Evolutionary conservation across 1,140 invertebrate species (phyloP).

Genomic region (Charaxes varanes): DNA sequence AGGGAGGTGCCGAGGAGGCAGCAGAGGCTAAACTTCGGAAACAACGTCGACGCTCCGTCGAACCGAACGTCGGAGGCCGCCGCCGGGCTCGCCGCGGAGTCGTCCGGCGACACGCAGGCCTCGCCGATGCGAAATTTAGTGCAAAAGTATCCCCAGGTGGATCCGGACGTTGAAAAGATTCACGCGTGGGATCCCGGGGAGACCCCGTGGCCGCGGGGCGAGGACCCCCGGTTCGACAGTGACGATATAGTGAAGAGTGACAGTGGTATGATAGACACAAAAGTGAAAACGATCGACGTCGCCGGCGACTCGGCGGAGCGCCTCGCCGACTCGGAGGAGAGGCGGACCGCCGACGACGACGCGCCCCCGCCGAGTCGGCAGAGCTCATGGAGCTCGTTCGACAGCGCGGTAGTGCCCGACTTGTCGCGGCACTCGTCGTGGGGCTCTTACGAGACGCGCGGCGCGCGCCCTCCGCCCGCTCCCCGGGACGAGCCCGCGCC

Average conservation of each 20-base stretch:
- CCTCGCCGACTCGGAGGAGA: constrained; percentile 83
- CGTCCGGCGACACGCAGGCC: constrained; percentile 22
- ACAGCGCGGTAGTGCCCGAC: constrained; percentile 82
- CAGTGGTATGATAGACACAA: constrained; percentile 67
- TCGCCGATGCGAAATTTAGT: constrained; percentile 34
- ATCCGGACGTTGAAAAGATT: constrained; percentile 70
- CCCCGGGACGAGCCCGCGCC: constrained; percentile 34
- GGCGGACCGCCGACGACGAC: constrained; percentile 70
- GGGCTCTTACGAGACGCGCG: constrained; percentile 82
- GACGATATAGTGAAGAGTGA: constrained; percentile 74
- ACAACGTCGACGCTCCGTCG: constrained; percentile 25
- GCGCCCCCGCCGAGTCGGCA: constrained; percentile 76
- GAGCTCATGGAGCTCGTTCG: constrained; percentile 87
- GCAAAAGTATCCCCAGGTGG: constrained; percentile 36
- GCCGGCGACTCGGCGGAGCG: constrained; percentile 83
- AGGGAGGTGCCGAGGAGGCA: constrained; percentile 71
- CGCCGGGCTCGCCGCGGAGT: constrained; percentile 18
- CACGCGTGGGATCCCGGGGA: constrained; percentile 80
- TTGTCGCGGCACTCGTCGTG: constrained; percentile 88
- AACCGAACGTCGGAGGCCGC: constrained; percentile 27
- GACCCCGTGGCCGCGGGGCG: constrained; percentile 27
- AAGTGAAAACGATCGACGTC: constrained; percentile 74
- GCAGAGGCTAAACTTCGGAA: constrained; percentile 77
- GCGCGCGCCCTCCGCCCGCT: constrained; percentile 48
- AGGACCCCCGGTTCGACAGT: constrained; percentile 47